Conservation (phyloP, 2,113 vertebrate species). For the Equus przewalskii region DNA sequence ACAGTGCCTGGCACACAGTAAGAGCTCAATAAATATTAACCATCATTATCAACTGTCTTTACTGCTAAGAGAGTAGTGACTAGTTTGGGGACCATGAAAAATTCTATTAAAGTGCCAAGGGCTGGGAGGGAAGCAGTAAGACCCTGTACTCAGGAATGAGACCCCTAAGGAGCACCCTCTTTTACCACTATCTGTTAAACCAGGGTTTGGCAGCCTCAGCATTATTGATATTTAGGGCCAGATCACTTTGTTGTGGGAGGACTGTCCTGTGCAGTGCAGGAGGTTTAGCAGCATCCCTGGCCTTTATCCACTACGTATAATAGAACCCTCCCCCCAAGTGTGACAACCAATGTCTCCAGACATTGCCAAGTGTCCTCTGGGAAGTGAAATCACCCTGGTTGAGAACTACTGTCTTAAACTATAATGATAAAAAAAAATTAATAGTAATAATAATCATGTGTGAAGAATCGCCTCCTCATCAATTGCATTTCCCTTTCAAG, state of each 20-base stretch:
- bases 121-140: neutral
- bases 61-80: neutral
- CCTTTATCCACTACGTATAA: neutral
- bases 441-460: neutral
- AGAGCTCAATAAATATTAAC: neutral
- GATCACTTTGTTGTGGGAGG: neutral
- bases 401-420: constrained; percentile 46
- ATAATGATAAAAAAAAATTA: neutral
- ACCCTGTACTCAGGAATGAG: neutral
- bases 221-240: neutral
- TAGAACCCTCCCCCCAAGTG: fast-evolving
- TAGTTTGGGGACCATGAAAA: neutral
- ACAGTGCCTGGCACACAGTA: neutral
- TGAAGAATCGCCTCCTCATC: neutral
- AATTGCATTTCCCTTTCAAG: neutral
- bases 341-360: neutral
- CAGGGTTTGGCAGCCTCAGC: neutral
- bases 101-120: neutral
- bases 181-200: neutral
- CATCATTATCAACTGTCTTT: neutral
- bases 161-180: neutral
- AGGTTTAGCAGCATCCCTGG: neutral
- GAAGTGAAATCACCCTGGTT: neutral
- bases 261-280: neutral
- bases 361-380: neutral